Evolutionary conservation across 2,113 vertebrate genomes (phyloP), one percentile per base, ranked within the genome.

Genomic region (Lampris incognitus): DNA sequence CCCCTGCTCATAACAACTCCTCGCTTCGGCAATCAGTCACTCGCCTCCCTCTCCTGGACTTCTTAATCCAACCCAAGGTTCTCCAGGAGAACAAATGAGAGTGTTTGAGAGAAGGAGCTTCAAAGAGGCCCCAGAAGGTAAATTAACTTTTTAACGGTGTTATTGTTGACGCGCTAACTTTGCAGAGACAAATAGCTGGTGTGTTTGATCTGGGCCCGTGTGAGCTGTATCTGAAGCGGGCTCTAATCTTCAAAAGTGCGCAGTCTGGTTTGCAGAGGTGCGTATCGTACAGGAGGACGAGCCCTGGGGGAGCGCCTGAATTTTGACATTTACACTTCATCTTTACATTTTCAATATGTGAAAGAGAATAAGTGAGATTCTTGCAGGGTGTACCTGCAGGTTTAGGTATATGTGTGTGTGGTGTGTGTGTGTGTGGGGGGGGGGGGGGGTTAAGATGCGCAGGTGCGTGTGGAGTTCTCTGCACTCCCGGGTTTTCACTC

Each of bases 121-220:
- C 61, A 73, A 73, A 73, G 70, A 73, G 6, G 40, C 10, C 71
- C 41, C 71, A 48, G 61, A 64, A 65, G 71, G 40, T 62, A 13
- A 42, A 41, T 41, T 11, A 72, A 61, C 49, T 61, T 52, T 51
- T 52, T n/a, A 61, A 61, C 59, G 8, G 8, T 11, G 11, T 48
- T 37, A 44, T 51, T 63, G 69, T 40, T 38, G 60, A 64, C 36
- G 3, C 40, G 52, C 60, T 44, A 73, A 73, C 60, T 73, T 63
- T 73, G 50, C 60, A 55, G 60, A 73, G 56, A 64, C 70, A 62
- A 72, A 65, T 64, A n/a, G 24, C 24, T 64, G 13, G 24, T 46
- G 60, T 65, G 61, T 68, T 54, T 68, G 66, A 55, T 55, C 38
- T 6, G 50, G 1, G 64, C 65, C 50, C 1, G 10, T 54, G 66